Percentiles rank a stretch among this genome's conserved stretches.
These are phyloP conservation scores for Lacerta bilineata DNA, from an alignment of 2,797 vertebrate species.

Conservation along the genomic window DNA sequence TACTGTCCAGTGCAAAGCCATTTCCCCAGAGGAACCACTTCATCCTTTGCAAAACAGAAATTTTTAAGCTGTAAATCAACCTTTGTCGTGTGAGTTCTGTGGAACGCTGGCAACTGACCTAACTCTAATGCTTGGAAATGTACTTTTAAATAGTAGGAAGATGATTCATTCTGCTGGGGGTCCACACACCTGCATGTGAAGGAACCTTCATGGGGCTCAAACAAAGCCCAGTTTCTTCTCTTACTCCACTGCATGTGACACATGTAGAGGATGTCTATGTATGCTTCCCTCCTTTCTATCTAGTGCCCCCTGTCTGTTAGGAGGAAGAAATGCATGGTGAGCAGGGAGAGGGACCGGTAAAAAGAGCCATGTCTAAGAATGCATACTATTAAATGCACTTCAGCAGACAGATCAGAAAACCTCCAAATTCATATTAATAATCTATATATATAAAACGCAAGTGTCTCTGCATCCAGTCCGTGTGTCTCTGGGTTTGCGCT, in stretches of 20 bases:
- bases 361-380: neutral
- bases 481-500: too few relatives aligned
- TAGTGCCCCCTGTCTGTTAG: neutral
- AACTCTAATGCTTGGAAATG: neutral
- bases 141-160: neutral
- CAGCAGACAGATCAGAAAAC: neutral
- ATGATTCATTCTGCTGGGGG: neutral
- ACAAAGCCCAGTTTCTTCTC: too few relatives aligned
- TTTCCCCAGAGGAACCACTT: neutral
- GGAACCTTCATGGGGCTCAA: neutral
- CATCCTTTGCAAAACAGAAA: neutral
- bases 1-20: neutral
- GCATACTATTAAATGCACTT: neutral
- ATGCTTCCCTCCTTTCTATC: neutral
- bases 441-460: too few relatives aligned
- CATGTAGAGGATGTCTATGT: neutral
- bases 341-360: neutral
- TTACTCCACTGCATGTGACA: neutral
- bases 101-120: neutral
- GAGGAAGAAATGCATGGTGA: neutral
- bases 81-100: neutral
- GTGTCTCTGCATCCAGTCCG: too few relatives aligned
- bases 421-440: neutral
- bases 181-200: neutral
- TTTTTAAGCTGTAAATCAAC: neutral